Evolutionary conservation across 2,113 vertebrate genomes (phyloP).

Genomic region (Crocuta crocuta): DNA sequence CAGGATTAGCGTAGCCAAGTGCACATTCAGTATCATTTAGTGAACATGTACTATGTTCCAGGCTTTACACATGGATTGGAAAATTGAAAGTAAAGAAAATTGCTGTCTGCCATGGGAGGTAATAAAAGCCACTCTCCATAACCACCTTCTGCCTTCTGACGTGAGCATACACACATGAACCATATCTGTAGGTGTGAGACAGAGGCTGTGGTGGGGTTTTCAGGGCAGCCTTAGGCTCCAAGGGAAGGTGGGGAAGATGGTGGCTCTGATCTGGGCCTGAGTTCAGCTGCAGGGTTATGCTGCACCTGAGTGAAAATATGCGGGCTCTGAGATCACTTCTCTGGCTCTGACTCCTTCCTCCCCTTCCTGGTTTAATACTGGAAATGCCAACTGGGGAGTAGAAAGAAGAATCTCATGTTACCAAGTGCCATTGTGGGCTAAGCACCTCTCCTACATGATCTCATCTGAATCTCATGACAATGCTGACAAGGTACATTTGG

Average conservation of each 20-base stretch:
- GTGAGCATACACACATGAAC: neutral
- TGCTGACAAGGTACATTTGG: neutral
- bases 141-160: accelerated
- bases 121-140: neutral
- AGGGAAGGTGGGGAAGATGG: neutral
- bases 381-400: neutral
- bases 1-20: neutral
- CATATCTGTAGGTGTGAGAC: neutral
- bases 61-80: neutral
- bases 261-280: neutral
- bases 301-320: neutral
- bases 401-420: neutral
- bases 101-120: neutral
- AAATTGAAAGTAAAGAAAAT: slow-evolving; percentile 25
- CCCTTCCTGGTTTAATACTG: neutral
- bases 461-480: neutral
- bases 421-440: neutral
- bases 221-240: neutral
- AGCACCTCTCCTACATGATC: neutral
- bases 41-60: slow-evolving; percentile 41
- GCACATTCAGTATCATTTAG: slow-evolving; percentile 36
- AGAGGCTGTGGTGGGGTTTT: neutral
- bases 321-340: neutral
- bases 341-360: neutral
- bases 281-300: neutral